Percentiles rank a stretch among this genome's conserved stretches.
These are phyloP conservation scores for Vanessa cardui DNA, from an alignment of 2,888 invertebrate genomes.

Conservation along the genomic window DNA sequence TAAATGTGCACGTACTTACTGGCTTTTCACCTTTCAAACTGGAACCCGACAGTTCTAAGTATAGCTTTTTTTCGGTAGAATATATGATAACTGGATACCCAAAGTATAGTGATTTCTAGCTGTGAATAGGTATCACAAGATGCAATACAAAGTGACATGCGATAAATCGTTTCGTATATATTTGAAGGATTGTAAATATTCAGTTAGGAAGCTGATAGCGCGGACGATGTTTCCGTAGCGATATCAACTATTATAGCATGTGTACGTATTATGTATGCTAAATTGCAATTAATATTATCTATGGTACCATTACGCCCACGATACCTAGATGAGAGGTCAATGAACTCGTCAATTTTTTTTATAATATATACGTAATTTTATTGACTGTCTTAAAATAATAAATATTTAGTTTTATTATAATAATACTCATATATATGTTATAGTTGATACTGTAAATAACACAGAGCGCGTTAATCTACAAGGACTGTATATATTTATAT, in stretches of 20 bases:
- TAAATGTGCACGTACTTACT: too few relatives aligned
- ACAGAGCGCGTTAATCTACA: too few relatives aligned
- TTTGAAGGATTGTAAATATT: conserved; percentile 20
- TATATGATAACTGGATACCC: too few relatives aligned
- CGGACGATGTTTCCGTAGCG: conserved; percentile 24
- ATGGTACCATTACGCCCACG: conserved; percentile 10
- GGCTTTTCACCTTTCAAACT: too few relatives aligned
- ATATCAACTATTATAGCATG: conserved; percentile 19
- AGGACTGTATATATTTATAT: too few relatives aligned
- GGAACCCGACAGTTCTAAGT: too few relatives aligned
- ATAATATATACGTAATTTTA: not conserved
- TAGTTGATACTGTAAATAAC: too few relatives aligned
- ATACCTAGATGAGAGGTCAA: conserved; percentile 2
- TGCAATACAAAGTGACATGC: not conserved
- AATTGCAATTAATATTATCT: conserved; percentile 11
- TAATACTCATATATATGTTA: too few relatives aligned
- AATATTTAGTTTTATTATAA: too few relatives aligned
- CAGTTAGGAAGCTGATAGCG: conserved; percentile 26
- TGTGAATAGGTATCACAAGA: not conserved
- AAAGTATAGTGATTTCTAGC: too few relatives aligned
- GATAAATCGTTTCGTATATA: conserved; percentile 1
- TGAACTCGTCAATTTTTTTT: not conserved
- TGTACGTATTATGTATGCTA: not conserved
- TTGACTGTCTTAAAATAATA: not conserved
- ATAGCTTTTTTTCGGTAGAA: too few relatives aligned